Conservation (phyloP, 1,140 invertebrate genomes). For the Drosophila saltans region DNA sequence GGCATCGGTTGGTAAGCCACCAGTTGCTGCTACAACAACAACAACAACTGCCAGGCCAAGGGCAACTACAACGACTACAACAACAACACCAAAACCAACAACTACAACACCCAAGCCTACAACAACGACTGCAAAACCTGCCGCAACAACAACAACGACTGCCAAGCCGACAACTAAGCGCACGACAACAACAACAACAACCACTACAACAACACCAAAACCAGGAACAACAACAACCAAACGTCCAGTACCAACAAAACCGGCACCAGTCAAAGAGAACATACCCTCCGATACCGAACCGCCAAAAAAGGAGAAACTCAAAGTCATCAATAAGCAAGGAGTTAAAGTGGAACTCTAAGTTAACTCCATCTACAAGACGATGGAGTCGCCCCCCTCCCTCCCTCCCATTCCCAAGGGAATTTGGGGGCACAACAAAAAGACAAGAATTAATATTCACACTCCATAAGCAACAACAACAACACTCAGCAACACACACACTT, state of each 20-base stretch:
- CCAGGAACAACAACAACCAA: conserved; percentile 61
- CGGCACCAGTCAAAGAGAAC: conserved; percentile 85
- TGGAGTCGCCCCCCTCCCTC: no score
- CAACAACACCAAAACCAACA: conserved; percentile 21
- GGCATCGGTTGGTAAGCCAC: conserved; percentile 58
- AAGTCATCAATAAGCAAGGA: conserved; percentile 85
- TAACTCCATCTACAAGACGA: not conserved
- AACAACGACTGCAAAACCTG: conserved; percentile 44
- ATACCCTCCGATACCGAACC: conserved; percentile 85
- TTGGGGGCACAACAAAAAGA: no score
- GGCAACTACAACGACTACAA: conserved; percentile 18
- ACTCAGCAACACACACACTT: not conserved
- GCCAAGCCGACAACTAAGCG: conserved; percentile 44
- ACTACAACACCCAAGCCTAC: conserved; percentile 33
- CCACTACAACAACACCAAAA: conserved; percentile 51
- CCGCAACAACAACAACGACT: conserved; percentile 50
- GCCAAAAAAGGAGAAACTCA: conserved; percentile 84
- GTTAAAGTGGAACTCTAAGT: conserved; percentile 77
- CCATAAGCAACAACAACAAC: not conserved
- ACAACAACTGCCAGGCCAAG: conserved; percentile 20
- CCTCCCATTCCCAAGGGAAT: no score
- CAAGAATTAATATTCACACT: conserved; percentile 3
- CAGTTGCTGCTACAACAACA: conserved; percentile 37
- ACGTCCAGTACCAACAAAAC: conserved; percentile 71
- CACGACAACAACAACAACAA: conserved; percentile 51